Conservation (phyloP, 2,797 vertebrate genomes). For the Urosaurus nigricauda region DNA sequence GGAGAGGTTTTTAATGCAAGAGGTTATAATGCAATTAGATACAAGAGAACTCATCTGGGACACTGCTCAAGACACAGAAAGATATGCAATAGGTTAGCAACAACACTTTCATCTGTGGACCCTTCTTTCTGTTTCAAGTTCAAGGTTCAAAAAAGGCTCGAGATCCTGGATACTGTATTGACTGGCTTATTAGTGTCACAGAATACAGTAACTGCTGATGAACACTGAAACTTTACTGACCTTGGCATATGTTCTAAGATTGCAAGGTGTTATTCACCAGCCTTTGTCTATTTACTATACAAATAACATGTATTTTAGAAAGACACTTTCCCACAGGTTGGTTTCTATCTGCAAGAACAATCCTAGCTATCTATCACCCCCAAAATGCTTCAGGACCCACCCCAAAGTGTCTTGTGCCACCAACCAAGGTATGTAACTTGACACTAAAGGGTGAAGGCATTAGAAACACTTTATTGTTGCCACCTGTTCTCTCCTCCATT, state of each 20-base stretch:
- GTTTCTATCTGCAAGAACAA: background rate
- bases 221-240: background rate
- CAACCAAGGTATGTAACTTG: slow-evolving; percentile 7
- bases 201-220: fast-evolving
- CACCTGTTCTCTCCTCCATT: slow-evolving; percentile 31
- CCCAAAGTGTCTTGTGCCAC: background rate
- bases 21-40: background rate
- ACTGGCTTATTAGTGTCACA: fast-evolving
- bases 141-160: fast-evolving
- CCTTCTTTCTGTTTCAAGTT: background rate
- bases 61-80: background rate
- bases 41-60: background rate
- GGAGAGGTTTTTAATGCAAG: background rate
- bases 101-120: background rate
- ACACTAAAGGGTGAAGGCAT: background rate
- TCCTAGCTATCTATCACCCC: background rate
- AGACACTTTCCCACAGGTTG: fast-evolving
- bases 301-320: fast-evolving
- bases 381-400: background rate
- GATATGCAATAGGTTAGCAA: no score
- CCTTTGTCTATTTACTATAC: fast-evolving
- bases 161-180: fast-evolving
- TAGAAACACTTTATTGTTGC: slow-evolving; percentile 64
- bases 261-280: fast-evolving
- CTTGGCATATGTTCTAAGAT: fast-evolving